Evolutionary conservation across 2,888 invertebrate genomes (phyloP).

Genomic region (Bruchidius siliquastri): DNA sequence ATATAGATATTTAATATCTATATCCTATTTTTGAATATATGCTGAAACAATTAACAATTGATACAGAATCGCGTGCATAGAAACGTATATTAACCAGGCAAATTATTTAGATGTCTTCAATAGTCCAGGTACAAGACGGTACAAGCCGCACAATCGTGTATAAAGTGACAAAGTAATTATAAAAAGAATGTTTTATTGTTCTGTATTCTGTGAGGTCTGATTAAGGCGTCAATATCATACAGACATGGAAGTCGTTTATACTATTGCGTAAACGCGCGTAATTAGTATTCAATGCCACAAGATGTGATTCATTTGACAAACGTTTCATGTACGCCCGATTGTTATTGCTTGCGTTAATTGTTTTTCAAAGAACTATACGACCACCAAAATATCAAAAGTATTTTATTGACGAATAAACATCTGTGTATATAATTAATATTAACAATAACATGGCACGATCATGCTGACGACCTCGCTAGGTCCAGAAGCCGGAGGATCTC

Average conservation of each 20-base stretch:
- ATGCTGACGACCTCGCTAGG: too few species aligned
- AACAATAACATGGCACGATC: too few species aligned
- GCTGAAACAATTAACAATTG: too few species aligned
- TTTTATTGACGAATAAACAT: neutral
- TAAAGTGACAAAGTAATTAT: neutral
- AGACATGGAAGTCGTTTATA: neutral
- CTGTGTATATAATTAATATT: too few species aligned
- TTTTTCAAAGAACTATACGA: neutral
- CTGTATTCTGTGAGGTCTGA: neutral
- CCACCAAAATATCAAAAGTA: neutral
- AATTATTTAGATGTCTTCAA: neutral
- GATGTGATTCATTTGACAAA: neutral
- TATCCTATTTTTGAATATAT: too few species aligned
- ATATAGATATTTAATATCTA: too few species aligned
- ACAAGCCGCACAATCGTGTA: neutral
- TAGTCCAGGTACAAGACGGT: neutral
- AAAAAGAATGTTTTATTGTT: neutral
- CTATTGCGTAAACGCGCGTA: neutral
- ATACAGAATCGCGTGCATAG: neutral
- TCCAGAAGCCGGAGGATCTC: too few species aligned
- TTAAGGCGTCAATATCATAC: neutral
- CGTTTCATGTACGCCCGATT: neutral
- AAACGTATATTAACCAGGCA: neutral
- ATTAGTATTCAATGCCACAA: neutral
- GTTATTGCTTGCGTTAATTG: neutral